These are phyloP conservation scores for Brevimyrus niger DNA, from an alignment of 2,113 vertebrate genomes.

Conservation along the genomic window DNA sequence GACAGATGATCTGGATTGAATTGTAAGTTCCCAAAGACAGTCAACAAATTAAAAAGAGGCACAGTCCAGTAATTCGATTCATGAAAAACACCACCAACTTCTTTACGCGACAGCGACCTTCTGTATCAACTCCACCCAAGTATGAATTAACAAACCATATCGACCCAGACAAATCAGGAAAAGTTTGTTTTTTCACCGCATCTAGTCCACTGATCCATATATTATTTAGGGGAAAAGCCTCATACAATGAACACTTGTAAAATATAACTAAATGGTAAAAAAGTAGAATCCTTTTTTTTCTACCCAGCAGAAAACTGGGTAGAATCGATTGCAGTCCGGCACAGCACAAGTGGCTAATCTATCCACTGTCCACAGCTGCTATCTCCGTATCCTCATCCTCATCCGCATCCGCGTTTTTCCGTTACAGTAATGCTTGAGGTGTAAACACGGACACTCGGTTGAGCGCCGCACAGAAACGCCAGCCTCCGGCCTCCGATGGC, in stretches of 20 bases:
- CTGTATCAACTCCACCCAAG: constrained; percentile 19
- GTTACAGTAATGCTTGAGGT: constrained; percentile 40
- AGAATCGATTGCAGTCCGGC: neutral
- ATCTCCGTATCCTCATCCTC: constrained; percentile 28
- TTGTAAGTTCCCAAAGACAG: neutral
- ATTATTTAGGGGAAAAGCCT: neutral
- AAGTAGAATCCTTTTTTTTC: neutral
- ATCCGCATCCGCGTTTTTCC: constrained; percentile 26
- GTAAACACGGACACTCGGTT: constrained; percentile 59
- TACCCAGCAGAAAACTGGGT: neutral
- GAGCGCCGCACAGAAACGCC: constrained; percentile 42
- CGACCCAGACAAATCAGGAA: constrained; percentile 33
- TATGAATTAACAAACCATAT: constrained; percentile 13
- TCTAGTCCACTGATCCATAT: constrained; percentile 4
- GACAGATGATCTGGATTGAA: neutral
- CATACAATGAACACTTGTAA: neutral
- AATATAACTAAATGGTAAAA: neutral
- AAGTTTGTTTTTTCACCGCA: constrained; percentile 48
- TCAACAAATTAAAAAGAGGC: neutral
- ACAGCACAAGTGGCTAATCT: constrained; percentile 6
- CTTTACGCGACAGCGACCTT: constrained; percentile 26
- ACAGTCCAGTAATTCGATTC: neutral
- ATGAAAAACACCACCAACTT: constrained; percentile 10
- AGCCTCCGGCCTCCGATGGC: constrained; percentile 52
- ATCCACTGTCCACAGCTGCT: constrained; percentile 20